Conservation (phyloP, 2,888 invertebrate genomes). For the Scaptomyza flava region DNA sequence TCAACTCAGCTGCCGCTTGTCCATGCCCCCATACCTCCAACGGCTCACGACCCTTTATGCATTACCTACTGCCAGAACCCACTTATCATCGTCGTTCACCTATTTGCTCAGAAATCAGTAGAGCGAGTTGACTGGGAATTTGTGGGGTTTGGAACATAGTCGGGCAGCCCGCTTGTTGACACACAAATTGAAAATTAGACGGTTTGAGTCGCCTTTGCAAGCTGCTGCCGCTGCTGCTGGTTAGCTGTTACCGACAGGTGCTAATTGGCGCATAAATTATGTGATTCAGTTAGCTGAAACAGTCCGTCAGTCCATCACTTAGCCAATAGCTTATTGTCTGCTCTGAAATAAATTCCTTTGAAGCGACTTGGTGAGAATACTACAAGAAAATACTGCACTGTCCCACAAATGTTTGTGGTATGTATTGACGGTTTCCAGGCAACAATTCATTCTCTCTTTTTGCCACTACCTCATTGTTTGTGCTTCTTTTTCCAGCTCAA, state of each 20-base stretch:
- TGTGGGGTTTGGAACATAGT: not conserved
- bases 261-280: slow-evolving; percentile 57
- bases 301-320: slow-evolving; percentile 29
- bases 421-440: slow-evolving; percentile 31
- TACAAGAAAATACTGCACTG: slow-evolving; percentile 38
- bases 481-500: slow-evolving; percentile 16
- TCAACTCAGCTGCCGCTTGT: slow-evolving; percentile 10
- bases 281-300: slow-evolving; percentile 20
- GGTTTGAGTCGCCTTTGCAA: slow-evolving; percentile 1
- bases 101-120: slow-evolving; percentile 37
- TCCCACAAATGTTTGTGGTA: slow-evolving; percentile 33
- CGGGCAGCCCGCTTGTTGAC: slow-evolving; percentile 39
- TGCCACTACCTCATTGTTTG: slow-evolving; percentile 16
- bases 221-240: not conserved
- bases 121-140: slow-evolving; percentile 27
- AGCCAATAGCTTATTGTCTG: slow-evolving; percentile 48
- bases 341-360: slow-evolving; percentile 51
- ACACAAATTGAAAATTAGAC: slow-evolving; percentile 51
- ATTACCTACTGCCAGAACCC: slow-evolving; percentile 10
- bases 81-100: slow-evolving; percentile 28
- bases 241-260: slow-evolving; percentile 48
- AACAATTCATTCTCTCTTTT: slow-evolving; percentile 24
- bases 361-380: slow-evolving; percentile 19
- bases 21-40: too few species aligned
- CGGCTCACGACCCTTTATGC: too few species aligned